phyloP scores from a whole-genome alignment of 2,797 vertebrate species.

The Valencia hispanica region DNA sequence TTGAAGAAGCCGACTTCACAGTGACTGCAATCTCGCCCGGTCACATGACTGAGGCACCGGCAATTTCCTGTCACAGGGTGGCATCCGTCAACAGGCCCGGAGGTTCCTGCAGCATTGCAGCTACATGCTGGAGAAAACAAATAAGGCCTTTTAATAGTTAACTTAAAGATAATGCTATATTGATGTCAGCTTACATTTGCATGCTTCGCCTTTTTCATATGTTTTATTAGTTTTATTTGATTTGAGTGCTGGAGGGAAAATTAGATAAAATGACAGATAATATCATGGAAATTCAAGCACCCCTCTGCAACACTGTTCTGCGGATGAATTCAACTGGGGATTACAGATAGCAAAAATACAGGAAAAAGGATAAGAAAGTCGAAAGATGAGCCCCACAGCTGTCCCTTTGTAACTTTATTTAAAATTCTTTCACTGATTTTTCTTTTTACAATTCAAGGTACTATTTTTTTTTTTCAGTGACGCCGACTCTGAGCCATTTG shows the following conservation, averaged over 20 bases:
- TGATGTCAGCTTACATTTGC: conserved; percentile 10
- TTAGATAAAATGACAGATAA: conserved; percentile 26
- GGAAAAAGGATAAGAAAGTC: conserved; percentile 16
- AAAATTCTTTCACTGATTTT: conserved; percentile 21
- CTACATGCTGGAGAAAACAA: conserved; percentile 80
- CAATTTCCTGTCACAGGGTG: conserved; percentile 85
- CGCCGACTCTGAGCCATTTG: conserved; percentile 32
- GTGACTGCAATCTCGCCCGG: conserved; percentile 81
- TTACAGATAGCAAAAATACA: conserved; percentile 3
- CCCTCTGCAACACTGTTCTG: conserved; percentile 22
- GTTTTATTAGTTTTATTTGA: conserved; percentile 32
- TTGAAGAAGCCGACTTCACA: conserved; percentile 87
- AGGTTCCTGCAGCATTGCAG: conserved; percentile 81
- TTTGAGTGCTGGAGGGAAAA: conserved; percentile 18
- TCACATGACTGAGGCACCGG: conserved; percentile 85
- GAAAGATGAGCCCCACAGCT: conserved; percentile 34
- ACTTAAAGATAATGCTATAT: conserved; percentile 4
- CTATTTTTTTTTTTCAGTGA: conserved; percentile 6
- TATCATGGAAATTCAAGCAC: conserved; percentile 21
- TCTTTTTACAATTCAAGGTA: conserved; percentile 13
- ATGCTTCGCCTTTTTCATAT: conserved; percentile 4
- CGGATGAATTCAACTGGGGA: conserved; percentile 6
- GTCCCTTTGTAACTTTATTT: conserved; percentile 36
- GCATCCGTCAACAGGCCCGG: conserved; percentile 72
- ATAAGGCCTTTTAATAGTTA: conserved; percentile 11